phyloP scores from a whole-genome alignment of 2,888 invertebrate genomes.

The Archips xylosteana region DNA sequence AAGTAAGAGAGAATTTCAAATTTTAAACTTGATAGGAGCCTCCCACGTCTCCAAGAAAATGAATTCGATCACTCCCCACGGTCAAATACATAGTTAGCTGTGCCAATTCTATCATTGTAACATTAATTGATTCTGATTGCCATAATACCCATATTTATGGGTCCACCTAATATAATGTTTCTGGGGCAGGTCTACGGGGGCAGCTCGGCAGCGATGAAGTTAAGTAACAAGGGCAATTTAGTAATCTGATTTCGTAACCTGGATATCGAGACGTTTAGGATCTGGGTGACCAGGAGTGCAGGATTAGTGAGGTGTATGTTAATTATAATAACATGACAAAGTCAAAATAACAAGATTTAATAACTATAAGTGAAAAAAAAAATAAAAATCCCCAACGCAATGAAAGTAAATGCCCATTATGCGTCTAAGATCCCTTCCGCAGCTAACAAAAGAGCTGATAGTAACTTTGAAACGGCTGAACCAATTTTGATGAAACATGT shows the following conservation, averaged over 20 bases:
- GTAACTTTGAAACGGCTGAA: too few species aligned
- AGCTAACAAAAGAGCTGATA: too few species aligned
- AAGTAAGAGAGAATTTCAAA: too few species aligned
- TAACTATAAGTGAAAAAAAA: too few species aligned
- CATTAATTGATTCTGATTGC: conserved; percentile 9
- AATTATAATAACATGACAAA: not conserved
- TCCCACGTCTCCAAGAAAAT: not conserved
- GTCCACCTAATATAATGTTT: not conserved
- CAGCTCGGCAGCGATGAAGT: not conserved
- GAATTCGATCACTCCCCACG: not conserved
- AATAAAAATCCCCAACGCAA: too few species aligned
- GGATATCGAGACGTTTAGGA: not conserved
- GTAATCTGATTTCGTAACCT: conserved; percentile 2
- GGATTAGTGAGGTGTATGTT: not conserved
- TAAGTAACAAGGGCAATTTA: not conserved
- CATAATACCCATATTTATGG: conserved; percentile 7
- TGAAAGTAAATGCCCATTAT: too few species aligned
- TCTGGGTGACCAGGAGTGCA: conserved; percentile 2
- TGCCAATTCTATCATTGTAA: conserved; percentile 4
- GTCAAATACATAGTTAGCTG: not conserved
- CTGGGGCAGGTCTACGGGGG: not conserved
- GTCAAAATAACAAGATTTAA: not conserved
- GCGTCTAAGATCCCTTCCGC: too few species aligned
- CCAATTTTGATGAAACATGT: too few species aligned
- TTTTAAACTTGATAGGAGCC: too few species aligned